Conservation (phyloP, 37 sponge, comb jelly and placozoan genomes). For the Diacarnus erythraeanus region DNA sequence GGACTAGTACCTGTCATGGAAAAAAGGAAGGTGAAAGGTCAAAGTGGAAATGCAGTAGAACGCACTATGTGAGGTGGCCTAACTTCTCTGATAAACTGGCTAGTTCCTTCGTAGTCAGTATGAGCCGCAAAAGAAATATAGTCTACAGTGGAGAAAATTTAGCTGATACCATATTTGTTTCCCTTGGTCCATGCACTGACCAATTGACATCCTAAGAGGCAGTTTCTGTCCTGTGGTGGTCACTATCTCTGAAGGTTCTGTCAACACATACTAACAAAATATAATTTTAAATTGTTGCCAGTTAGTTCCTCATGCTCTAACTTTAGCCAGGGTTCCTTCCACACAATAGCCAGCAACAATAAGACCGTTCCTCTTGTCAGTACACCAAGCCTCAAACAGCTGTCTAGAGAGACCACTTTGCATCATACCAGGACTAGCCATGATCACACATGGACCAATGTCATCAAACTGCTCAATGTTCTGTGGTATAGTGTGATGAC, state of each 20-base stretch:
- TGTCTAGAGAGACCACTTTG: conserved; percentile 98
- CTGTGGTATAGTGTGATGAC: conserved; percentile 36
- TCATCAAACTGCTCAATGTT: conserved; percentile 94
- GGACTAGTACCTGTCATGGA: conserved; percentile 91
- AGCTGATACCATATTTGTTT: neutral
- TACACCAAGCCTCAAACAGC: conserved; percentile 98
- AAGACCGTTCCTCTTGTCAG: conserved; percentile 93
- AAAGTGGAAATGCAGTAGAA: no score
- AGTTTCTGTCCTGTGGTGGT: conserved; percentile 86
- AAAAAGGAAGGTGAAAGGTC: neutral
- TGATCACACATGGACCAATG: conserved; percentile 96
- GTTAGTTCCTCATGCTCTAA: conserved; percentile 10
- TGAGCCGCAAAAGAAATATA: conserved; percentile 99
- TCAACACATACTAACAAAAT: conserved; percentile 69
- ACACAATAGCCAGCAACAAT: conserved; percentile 98
- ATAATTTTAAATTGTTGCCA: no score
- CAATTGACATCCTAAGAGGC: conserved; percentile 87
- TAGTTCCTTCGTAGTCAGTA: conserved; percentile 94
- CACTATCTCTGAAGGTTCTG: conserved; percentile 92
- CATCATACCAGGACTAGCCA: conserved; percentile 99
- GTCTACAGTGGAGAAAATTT: conserved; percentile 34
- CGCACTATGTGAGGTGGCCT: conserved; percentile 93
- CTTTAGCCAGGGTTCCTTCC: conserved; percentile 98
- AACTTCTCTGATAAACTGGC: conserved; percentile 82
- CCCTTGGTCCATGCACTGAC: conserved; percentile 26